These are phyloP conservation scores for Alcis repandata DNA, from an alignment of 2,888 invertebrate species.

Conservation along the genomic window DNA sequence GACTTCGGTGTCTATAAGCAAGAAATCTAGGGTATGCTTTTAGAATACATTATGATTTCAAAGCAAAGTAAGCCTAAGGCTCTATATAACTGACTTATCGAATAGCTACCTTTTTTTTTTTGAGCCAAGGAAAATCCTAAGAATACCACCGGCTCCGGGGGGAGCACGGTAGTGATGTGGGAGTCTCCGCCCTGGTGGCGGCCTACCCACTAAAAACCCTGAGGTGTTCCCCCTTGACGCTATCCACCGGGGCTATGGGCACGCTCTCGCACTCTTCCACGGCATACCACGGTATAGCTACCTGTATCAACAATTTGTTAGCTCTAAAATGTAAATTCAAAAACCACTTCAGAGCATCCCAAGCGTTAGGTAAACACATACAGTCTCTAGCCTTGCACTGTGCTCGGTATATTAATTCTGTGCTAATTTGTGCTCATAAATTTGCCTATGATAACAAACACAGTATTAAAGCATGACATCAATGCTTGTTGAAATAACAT, in stretches of 20 bases:
- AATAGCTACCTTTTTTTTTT: too few relatives aligned
- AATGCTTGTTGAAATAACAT: slow-evolving; percentile 30
- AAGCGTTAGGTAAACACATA: slow-evolving; percentile 48
- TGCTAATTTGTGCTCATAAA: slow-evolving; percentile 56
- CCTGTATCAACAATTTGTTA: slow-evolving; percentile 17
- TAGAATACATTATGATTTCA: not conserved
- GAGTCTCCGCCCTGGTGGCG: too few relatives aligned
- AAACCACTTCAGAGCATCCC: slow-evolving; percentile 52
- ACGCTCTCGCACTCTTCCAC: too few relatives aligned
- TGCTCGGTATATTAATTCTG: slow-evolving; percentile 52
- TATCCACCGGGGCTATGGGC: too few relatives aligned
- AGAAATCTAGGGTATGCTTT: too few relatives aligned
- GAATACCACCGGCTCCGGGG: too few relatives aligned
- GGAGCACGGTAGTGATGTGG: too few relatives aligned
- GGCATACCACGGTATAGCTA: too few relatives aligned
- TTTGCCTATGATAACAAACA: slow-evolving; percentile 44
- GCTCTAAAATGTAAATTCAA: slow-evolving; percentile 52
- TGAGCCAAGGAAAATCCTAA: too few relatives aligned
- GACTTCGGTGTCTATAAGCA: too few relatives aligned
- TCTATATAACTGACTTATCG: not conserved
- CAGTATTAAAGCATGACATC: slow-evolving; percentile 19
- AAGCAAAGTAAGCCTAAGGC: not conserved
- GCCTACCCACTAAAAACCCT: too few relatives aligned
- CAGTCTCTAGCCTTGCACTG: slow-evolving; percentile 28
- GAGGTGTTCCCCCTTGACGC: too few relatives aligned